phyloP scores from a whole-genome alignment of 2,888 invertebrate species.

The Parasteatoda lunata region DNA sequence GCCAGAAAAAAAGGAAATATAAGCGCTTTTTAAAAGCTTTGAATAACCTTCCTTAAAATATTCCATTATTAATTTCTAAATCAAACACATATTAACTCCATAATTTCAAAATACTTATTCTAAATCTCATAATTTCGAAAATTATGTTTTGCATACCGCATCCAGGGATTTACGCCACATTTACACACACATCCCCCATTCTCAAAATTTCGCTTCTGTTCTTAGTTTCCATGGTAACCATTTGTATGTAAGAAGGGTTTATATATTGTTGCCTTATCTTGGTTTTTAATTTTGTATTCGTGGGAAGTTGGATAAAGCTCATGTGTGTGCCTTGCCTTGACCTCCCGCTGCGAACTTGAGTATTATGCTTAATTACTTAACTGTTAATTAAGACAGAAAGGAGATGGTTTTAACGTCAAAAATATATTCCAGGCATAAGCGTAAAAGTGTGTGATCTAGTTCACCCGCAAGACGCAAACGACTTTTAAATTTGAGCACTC shows the following conservation, averaged over 20 bases:
- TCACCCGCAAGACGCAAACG: conserved; percentile 21
- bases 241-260: conserved; percentile 13
- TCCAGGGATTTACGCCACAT: conserved; percentile 24
- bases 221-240: conserved; percentile 38
- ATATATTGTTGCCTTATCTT: conserved; percentile 42
- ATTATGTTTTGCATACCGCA: conserved; percentile 8
- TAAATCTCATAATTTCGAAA: no score
- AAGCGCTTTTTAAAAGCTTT: no score
- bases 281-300: conserved; percentile 54
- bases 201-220: background rate
- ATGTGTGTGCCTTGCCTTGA: conserved; percentile 30
- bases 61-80: no score
- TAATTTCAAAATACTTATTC: no score
- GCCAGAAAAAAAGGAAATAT: no score
- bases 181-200: conserved; percentile 2
- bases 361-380: conserved; percentile 66
- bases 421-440: conserved; percentile 26
- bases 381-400: conserved; percentile 61
- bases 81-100: no score
- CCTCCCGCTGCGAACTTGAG: conserved; percentile 37
- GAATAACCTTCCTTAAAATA: no score
- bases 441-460: conserved; percentile 9
- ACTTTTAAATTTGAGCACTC: conserved; percentile 22
- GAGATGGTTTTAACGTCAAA: conserved; percentile 44
- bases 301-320: conserved; percentile 23